Conservation (phyloP, 2,113 vertebrate genomes). For the Lipotes vexillifer region DNA sequence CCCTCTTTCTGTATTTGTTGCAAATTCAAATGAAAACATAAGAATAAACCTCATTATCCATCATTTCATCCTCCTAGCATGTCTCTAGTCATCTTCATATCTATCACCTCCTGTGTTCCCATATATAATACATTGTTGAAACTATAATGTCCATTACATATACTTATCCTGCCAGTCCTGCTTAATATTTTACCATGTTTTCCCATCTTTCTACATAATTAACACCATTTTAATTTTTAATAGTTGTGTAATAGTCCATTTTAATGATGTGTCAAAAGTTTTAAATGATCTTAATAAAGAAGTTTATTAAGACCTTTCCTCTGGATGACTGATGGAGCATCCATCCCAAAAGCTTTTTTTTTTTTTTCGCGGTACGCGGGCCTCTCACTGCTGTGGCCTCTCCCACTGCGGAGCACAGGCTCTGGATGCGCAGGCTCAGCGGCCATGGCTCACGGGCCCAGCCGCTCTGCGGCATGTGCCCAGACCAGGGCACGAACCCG, state of each 20-base stretch:
- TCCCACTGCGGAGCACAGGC: too few species aligned
- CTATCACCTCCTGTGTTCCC: not conserved
- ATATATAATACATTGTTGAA: not conserved
- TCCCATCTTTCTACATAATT: not conserved
- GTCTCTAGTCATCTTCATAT: not conserved
- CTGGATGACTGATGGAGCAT: not conserved
- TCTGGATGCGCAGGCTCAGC: too few species aligned
- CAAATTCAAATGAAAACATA: not conserved
- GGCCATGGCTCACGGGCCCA: too few species aligned
- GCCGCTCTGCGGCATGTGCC: too few species aligned
- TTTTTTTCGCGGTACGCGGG: too few species aligned
- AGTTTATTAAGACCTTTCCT: not conserved
- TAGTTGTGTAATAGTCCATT: not conserved
- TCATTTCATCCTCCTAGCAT: not conserved
- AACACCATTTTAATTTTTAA: constrained; percentile 9
- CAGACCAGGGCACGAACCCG: too few species aligned
- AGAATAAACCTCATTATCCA: not conserved
- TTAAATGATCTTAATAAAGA: not conserved
- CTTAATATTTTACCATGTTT: constrained; percentile 23
- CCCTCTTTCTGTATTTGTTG: not conserved
- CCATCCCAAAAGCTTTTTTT: not conserved
- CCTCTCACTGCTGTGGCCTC: too few species aligned
- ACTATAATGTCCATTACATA: not conserved
- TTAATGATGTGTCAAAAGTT: not conserved
- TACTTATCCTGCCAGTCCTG: not conserved